A percentile compares a stretch with the other conserved stretches of the same genome.
phyloP scores from a whole-genome alignment of 1,140 invertebrate species.

The Neomicropteryx cornuta region DNA sequence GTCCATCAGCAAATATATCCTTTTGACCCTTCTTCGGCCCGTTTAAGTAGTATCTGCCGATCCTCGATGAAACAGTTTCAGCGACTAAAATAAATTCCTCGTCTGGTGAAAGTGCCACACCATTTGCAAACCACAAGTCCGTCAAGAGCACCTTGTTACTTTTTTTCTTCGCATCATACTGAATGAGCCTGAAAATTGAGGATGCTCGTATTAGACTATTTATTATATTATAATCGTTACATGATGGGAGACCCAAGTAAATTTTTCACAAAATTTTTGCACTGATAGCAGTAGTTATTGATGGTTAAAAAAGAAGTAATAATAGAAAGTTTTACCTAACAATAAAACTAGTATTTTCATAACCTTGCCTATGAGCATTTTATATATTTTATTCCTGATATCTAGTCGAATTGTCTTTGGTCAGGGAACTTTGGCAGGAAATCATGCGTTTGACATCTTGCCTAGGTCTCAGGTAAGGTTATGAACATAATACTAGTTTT shows the following conservation, averaged over 20 bases:
- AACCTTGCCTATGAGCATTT: no score
- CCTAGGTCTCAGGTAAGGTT: no score
- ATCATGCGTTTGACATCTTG: no score
- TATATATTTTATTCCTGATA: no score
- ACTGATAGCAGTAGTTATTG: background rate
- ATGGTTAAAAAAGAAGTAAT: constrained; percentile 9
- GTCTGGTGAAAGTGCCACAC: constrained; percentile 61
- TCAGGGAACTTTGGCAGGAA: no score
- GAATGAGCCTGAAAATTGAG: constrained; percentile 44
- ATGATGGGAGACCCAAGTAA: constrained; percentile 2
- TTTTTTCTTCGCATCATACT: constrained; percentile 42
- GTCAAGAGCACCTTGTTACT: constrained; percentile 52
- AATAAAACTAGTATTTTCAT: no score
- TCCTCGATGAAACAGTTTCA: constrained; percentile 45
- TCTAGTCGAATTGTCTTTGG: no score
- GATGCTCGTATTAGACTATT: constrained; percentile 6
- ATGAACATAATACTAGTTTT: no score
- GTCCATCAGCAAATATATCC: constrained; percentile 64
- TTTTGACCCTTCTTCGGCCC: constrained; percentile 59
- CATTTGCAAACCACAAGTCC: constrained; percentile 69
- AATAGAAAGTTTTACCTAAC: no score
- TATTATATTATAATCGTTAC: background rate
- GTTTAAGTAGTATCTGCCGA: constrained; percentile 60
- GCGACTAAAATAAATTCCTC: constrained; percentile 62
- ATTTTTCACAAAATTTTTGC: constrained; percentile 4